phyloP scores from a whole-genome alignment of 1,140 invertebrate genomes.

The Aphis craccivora region DNA sequence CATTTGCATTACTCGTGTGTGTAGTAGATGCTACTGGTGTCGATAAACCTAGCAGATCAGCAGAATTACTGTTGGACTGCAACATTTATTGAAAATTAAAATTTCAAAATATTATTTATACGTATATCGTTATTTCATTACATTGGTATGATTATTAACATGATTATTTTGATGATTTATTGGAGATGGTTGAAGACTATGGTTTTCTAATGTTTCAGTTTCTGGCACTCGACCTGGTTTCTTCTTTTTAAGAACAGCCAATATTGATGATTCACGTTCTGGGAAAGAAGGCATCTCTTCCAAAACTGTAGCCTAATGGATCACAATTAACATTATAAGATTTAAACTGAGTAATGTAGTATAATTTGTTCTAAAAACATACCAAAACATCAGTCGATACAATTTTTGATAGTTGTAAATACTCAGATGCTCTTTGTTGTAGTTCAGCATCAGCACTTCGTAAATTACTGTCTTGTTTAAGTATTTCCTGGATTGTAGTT shows the following conservation, averaged over 20 bases:
- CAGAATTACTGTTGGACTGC: constrained; percentile 68
- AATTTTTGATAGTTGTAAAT: constrained; percentile 94
- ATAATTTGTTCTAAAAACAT: constrained; percentile 60
- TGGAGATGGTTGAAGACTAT: constrained; percentile 74
- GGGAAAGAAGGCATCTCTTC: constrained; percentile 99
- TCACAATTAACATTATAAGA: background rate
- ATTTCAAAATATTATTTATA: constrained; percentile 25
- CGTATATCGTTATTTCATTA: constrained; percentile 6
- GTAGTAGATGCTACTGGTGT: constrained; percentile 74
- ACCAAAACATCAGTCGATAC: constrained; percentile 95
- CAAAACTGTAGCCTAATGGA: constrained; percentile 86
- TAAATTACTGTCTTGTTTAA: constrained; percentile 94
- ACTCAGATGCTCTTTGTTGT: constrained; percentile 98
- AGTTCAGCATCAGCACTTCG: constrained; percentile 97
- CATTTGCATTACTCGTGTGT: constrained; percentile 72
- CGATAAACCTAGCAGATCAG: constrained; percentile 84
- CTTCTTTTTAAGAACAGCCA: constrained; percentile 98
- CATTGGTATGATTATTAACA: constrained; percentile 44
- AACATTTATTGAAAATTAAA: constrained; percentile 3
- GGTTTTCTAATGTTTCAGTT: constrained; percentile 80
- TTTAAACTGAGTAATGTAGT: background rate
- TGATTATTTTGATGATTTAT: constrained; percentile 70
- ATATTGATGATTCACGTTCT: constrained; percentile 96
- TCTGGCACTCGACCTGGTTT: constrained; percentile 91
- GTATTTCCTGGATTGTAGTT: constrained; percentile 94